Evolutionary conservation across 2,888 invertebrate genomes (phyloP).

Genomic region (Epinotia ramella): DNA sequence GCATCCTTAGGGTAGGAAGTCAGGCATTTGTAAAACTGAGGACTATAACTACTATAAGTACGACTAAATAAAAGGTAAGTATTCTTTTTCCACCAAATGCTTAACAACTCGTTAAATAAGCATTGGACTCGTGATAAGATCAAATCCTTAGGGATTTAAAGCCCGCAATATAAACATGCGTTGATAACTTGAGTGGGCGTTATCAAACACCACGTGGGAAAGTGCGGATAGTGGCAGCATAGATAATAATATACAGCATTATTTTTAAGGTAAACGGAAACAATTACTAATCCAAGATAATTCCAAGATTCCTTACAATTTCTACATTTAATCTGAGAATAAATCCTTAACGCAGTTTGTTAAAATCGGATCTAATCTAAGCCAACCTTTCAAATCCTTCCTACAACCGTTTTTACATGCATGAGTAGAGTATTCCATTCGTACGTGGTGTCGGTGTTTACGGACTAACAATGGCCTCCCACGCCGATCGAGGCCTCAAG

Average conservation of each 20-base stretch:
- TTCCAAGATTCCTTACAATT: neutral
- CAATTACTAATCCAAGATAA: neutral
- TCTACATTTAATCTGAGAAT: neutral
- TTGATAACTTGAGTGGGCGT: neutral
- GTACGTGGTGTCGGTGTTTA: constrained; percentile 16
- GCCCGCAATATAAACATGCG: neutral
- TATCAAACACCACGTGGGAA: constrained; percentile 6
- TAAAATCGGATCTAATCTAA: neutral
- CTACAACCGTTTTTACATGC: neutral
- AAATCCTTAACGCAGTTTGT: neutral
- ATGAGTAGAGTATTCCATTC: constrained; percentile 1
- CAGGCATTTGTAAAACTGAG: no score
- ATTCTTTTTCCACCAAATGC: neutral
- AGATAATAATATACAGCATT: neutral
- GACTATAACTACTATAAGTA: no score
- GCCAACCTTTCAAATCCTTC: neutral
- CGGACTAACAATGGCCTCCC: constrained; percentile 23
- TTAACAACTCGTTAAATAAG: neutral
- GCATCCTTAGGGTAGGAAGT: no score
- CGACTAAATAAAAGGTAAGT: no score
- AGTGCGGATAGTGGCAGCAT: neutral
- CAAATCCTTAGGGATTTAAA: constrained; percentile 1
- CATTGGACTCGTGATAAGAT: neutral
- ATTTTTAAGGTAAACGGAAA: neutral
- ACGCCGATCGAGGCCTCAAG: constrained; percentile 29